Conservation (phyloP, 37 sponge, comb jelly and placozoan species). For the Ephydatia muelleri region DNA sequence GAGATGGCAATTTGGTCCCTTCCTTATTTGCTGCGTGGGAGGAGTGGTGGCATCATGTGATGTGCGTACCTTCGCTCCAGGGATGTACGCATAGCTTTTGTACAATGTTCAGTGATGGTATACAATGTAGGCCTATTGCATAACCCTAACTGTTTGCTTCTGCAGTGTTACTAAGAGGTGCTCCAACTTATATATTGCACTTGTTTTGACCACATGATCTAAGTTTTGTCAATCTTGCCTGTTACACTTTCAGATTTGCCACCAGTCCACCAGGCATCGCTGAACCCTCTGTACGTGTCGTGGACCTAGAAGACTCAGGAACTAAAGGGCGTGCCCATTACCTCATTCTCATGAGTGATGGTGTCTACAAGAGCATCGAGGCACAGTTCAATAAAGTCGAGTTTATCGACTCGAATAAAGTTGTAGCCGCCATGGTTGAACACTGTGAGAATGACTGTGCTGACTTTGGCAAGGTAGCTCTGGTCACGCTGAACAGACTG, state of each 20-base stretch:
- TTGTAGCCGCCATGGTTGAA: slow-evolving; percentile 25
- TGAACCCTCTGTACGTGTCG: slow-evolving; percentile 44
- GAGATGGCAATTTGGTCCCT: background rate
- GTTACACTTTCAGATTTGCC: slow-evolving; percentile 43
- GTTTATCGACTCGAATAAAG: slow-evolving; percentile 26
- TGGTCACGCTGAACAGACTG: slow-evolving; percentile 43
- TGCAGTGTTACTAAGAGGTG: too few species aligned
- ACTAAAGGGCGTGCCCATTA: slow-evolving; percentile 31
- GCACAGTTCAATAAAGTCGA: background rate
- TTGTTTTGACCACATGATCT: too few species aligned
- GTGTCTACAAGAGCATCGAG: slow-evolving; percentile 62
- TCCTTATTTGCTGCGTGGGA: background rate
- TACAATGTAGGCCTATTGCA: too few species aligned
- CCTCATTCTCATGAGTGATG: slow-evolving; percentile 82
- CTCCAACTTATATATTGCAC: too few species aligned
- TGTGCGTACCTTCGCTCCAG: too few species aligned
- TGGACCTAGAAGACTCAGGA: background rate
- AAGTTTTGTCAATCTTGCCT: background rate
- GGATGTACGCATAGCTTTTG: too few species aligned
- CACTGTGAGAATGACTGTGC: background rate
- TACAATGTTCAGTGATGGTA: too few species aligned
- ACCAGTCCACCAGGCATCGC: slow-evolving; percentile 66
- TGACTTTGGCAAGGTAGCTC: slow-evolving; percentile 17
- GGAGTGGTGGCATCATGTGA: too few species aligned
- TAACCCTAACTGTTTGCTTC: too few species aligned